Percentiles rank a stretch among this genome's conserved stretches.
Conservation (phyloP, 2,797 vertebrate species). For the Simalia tracyae region DNA sequence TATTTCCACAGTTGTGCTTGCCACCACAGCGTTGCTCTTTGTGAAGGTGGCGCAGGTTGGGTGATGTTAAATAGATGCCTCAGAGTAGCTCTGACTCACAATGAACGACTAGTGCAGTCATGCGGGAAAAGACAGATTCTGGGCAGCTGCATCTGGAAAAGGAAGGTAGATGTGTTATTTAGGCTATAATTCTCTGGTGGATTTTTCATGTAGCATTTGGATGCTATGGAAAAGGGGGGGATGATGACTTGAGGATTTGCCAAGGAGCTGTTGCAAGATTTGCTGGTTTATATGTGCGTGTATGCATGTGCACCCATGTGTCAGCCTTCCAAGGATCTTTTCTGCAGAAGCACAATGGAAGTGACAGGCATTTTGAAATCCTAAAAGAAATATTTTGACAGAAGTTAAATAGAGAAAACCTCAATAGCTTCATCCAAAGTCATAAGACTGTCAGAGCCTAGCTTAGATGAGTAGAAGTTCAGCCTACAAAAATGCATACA, state of each 20-base stretch:
- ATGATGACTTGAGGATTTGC: neutral
- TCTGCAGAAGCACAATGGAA: conserved; percentile 10
- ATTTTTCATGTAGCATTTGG: neutral
- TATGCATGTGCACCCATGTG: too few species aligned
- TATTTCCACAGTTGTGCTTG: neutral
- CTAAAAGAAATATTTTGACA: conserved; percentile 23
- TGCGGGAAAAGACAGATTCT: neutral
- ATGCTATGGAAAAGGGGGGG: neutral
- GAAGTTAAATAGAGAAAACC: conserved; percentile 10
- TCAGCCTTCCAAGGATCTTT: neutral
- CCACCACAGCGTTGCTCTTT: neutral
- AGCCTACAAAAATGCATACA: neutral
- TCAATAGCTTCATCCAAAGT: conserved; percentile 6
- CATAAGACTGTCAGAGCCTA: neutral
- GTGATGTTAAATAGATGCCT: neutral
- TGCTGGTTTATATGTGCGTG: neutral
- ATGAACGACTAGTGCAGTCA: neutral
- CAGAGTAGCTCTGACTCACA: neutral
- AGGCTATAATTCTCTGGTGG: neutral
- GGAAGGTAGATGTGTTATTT: neutral
- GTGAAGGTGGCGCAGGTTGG: neutral
- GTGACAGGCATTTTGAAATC: conserved; percentile 17
- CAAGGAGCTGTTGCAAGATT: neutral
- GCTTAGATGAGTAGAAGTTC: neutral
- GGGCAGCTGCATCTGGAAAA: conserved; percentile 5